These are phyloP conservation scores for Lepidocyrtinus sp. DNA, from an alignment of 2,888 invertebrate species.

Conservation along the genomic window DNA sequence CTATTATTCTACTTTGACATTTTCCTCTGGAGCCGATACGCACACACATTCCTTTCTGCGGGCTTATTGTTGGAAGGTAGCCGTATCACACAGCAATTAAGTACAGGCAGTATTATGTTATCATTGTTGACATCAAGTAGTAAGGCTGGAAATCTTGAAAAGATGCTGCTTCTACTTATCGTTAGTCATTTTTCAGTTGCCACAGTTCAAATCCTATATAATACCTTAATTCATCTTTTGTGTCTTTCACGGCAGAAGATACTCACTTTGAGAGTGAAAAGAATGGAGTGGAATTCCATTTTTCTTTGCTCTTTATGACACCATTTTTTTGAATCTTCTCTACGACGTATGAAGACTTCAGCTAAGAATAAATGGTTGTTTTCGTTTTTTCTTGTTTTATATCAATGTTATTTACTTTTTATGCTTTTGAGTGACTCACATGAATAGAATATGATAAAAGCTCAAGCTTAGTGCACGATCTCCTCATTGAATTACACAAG, in stretches of 20 bases:
- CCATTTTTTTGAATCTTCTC: background rate
- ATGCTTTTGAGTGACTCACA: slow-evolving; percentile 1
- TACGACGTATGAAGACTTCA: background rate
- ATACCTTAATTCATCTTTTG: slow-evolving; percentile 10
- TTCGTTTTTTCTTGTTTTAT: background rate
- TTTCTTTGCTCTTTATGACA: background rate
- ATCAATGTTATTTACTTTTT: slow-evolving; percentile 3
- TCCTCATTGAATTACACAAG: slow-evolving; percentile 3
- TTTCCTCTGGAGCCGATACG: slow-evolving; percentile 23
- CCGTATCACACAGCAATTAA: slow-evolving; percentile 11
- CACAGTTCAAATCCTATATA: slow-evolving; percentile 11
- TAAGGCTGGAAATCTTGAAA: background rate
- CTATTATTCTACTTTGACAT: slow-evolving; percentile 54
- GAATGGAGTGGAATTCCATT: slow-evolving; percentile 7
- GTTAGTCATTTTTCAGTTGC: slow-evolving; percentile 10
- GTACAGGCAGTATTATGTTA: slow-evolving; percentile 12
- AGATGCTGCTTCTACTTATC: background rate
- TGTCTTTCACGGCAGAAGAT: background rate
- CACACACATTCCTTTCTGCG: background rate
- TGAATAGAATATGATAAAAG: slow-evolving; percentile 1
- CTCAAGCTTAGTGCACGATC: background rate
- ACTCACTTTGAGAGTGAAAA: background rate
- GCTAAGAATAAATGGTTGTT: background rate
- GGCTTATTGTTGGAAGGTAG: background rate
- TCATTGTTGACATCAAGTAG: slow-evolving; percentile 13